Base-by-base conservation (phyloP, 2,888 invertebrate genomes). In the Oscheius onirici region DNA sequence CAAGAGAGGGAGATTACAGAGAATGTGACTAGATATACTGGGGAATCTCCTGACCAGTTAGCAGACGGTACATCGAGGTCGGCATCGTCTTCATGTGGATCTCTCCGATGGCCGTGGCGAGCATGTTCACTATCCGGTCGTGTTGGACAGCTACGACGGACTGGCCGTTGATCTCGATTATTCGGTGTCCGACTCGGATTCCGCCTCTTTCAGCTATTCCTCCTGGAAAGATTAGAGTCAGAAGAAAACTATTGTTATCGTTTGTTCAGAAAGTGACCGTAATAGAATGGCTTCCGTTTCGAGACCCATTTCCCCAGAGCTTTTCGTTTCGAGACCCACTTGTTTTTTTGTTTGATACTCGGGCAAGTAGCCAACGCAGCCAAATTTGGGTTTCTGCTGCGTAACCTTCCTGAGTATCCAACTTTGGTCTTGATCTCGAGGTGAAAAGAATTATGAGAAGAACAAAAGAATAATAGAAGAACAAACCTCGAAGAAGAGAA, bases 71-170 rank as follows among this genome's bases (percentile, higher is more conserved):
- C 95, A 99, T 99, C 81, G 97, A 97, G 82, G 99, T 99, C 86
- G 99, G 99, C 99, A 99, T 99, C 74, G 99, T 99, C 91, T 99
- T 99, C 97, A 99, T 99, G 86, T 97, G 92, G 86, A 99, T 99
- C 96, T 99, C 99, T 86, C 99, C 99, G 76, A 99, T 96, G 74
- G 97, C 97, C 71, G 97, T 97, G 80, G 99, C 97, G 84, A 99
- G 91, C 88, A 99, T 92, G 91, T 97, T 97, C 88, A 99, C 99
- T 89, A 99, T 99, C 89, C 81, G 74, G 89, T 99, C 99, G 91
- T 99, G 99, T 79, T 97, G 96, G 79, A 99, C 97, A 78, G 99
- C 99, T 68, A 99, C 99, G 68, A 99, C 97, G 90, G 97, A 97
- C 90, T 97, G 96, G 89, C 95, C 93, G 58, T 81, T 82, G 69